phyloP scores from a whole-genome alignment of 2,797 vertebrate species.

The Parambassis ranga region DNA sequence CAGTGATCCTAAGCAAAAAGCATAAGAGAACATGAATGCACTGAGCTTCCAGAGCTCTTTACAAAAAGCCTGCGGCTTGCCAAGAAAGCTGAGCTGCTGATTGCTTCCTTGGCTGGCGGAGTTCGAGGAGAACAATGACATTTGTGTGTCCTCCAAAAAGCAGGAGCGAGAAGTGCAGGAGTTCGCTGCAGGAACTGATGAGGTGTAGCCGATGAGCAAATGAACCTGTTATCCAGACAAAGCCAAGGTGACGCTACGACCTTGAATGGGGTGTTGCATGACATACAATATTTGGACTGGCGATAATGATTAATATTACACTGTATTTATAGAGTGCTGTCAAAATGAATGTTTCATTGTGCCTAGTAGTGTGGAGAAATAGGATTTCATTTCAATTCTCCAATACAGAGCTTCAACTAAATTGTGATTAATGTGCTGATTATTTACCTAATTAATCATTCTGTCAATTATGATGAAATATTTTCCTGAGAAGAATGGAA shows the following conservation, averaged over 20 bases:
- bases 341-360: slow-evolving; percentile 18
- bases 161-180: slow-evolving; percentile 53
- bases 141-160: slow-evolving; percentile 76
- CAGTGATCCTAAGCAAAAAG: slow-evolving; percentile 68
- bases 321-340: slow-evolving; percentile 43
- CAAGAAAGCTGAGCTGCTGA: slow-evolving; percentile 70
- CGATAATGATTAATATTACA: slow-evolving; percentile 44
- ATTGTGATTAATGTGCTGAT: background rate
- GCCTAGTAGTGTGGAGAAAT: background rate
- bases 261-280: slow-evolving; percentile 62
- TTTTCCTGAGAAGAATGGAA: background rate
- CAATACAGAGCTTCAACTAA: background rate
- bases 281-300: slow-evolving; percentile 62
- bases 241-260: slow-evolving; percentile 61
- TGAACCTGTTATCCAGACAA: slow-evolving; percentile 73
- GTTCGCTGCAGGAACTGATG: slow-evolving; percentile 75
- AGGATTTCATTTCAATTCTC: background rate
- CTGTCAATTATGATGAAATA: background rate
- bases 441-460: background rate
- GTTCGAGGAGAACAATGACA: slow-evolving; percentile 74
- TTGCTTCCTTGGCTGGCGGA: slow-evolving; percentile 61
- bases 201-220: slow-evolving; percentile 76
- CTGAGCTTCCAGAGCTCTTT: slow-evolving; percentile 57
- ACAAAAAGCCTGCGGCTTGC: slow-evolving; percentile 64
- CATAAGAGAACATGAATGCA: slow-evolving; percentile 63